A percentile compares a stretch with the other conserved stretches of the same genome.
phyloP scores from a whole-genome alignment of 2,113 vertebrate species.

The Seriola aureovittata region DNA sequence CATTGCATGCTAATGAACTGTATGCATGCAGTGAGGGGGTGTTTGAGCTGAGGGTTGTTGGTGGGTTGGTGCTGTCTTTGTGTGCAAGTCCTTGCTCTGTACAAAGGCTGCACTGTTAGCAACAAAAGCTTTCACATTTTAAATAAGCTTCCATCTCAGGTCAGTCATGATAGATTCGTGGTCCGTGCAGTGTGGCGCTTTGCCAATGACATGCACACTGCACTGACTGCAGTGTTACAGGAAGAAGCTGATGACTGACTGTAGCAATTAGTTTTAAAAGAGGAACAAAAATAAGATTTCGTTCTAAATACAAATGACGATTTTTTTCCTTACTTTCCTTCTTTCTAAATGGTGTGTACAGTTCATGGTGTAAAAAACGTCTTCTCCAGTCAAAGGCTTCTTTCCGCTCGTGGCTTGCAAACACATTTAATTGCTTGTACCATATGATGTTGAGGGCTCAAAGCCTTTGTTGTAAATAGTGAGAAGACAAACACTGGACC shows the following conservation, averaged over 20 bases:
- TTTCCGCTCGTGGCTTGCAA: constrained; percentile 64
- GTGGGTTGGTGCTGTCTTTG: constrained; percentile 2
- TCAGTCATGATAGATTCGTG: constrained; percentile 35
- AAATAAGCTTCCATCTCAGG: constrained; percentile 11
- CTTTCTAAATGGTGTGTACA: background rate
- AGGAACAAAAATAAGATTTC: constrained; percentile 12
- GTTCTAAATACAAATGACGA: constrained; percentile 10
- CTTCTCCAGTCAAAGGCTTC: constrained; percentile 57
- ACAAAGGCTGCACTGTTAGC: constrained; percentile 10
- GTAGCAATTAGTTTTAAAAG: background rate
- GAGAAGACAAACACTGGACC: constrained; percentile 34
- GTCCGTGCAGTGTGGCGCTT: background rate
- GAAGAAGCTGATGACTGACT: constrained; percentile 20
- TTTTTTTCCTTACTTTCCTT: background rate
- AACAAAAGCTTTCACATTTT: constrained; percentile 25
- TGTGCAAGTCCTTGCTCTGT: constrained; percentile 31
- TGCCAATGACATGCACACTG: constrained; percentile 20
- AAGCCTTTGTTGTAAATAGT: constrained; percentile 60
- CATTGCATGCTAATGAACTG: constrained; percentile 65
- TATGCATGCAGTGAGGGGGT: constrained; percentile 9
- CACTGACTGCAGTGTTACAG: background rate
- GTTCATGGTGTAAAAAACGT: constrained; percentile 26
- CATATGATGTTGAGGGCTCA: constrained; percentile 68
- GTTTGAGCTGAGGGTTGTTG: constrained; percentile 3
- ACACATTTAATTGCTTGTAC: constrained; percentile 84